Base-by-base conservation (phyloP, 1,140 invertebrate genomes). In the Ceratina australensis region DNA sequence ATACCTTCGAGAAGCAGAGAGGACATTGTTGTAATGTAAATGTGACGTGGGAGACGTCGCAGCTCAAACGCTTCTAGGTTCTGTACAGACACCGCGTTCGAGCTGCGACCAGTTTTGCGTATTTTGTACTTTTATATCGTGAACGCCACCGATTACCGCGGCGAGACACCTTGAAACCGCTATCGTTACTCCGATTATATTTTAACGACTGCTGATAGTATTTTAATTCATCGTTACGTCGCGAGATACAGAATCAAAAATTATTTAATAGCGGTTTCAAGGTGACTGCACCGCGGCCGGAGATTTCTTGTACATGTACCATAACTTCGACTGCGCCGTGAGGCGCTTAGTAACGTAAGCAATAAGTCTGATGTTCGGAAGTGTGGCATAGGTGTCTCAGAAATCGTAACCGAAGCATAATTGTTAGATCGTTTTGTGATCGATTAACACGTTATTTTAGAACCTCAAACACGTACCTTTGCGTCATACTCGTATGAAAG, bases 51-150 rank as follows among this genome's bases (percentile, higher is more conserved):
- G 12, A 20, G 18, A 26, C 1, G n/a, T 18, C 67, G 66, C 3
- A 12, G 20, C 20, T 71, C 22, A 57, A 71, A 67, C 64, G 47
- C 33, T 24, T 20, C 7, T 4, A 1, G 10, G 0, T 12, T 28
- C n/a, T 7, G 24, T 16, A n/a, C 10, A 24, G 18, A 8, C 16
- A 24, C 5, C 33, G 20, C 66, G 57, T 47, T 72, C 63, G 67
- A 56, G 28, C 54, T 18, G 12, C 69, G 69, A 75, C 65, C 59
- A 57, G 67, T 77, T 67, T 3, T 57, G 79, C 80, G 87, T 76
- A 87, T 88, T 88, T 88, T 88, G 86, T 88, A 88, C 87, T 88
- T 88, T 88, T 88, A 88, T 88, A 88, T 87, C 81, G 85, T 86
- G 87, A 65, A 66, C 78, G 80, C 59, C 65, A 60, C 64, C 42